Evolutionary conservation across 2,797 vertebrate genomes (phyloP).

Genomic region (Lophius americanus): DNA sequence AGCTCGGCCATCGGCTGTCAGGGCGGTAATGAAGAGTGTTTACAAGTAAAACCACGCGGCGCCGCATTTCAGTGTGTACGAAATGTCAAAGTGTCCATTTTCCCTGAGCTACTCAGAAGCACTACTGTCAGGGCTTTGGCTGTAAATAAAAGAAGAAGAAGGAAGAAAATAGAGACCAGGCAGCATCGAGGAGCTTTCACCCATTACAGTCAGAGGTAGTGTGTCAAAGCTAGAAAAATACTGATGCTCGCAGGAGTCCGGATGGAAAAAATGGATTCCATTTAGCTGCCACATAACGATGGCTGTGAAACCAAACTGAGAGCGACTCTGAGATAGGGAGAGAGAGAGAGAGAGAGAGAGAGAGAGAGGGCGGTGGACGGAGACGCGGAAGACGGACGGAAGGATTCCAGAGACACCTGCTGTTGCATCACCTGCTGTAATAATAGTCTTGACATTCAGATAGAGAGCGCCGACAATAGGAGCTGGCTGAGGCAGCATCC

Average conservation of each 20-base stretch:
- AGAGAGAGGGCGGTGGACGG: constrained; percentile 14
- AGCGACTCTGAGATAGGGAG: constrained; percentile 20
- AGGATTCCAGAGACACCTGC: constrained; percentile 52
- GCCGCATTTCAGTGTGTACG: constrained; percentile 58
- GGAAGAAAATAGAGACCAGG: constrained; percentile 30
- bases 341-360: constrained; percentile 19
- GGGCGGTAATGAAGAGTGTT: constrained; percentile 64
- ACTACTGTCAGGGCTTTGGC: constrained; percentile 54
- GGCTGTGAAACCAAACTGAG: constrained; percentile 68
- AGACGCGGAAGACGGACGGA: constrained; percentile 18
- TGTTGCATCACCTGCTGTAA: constrained; percentile 73
- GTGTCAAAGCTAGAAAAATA: constrained; percentile 65
- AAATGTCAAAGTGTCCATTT: constrained; percentile 75
- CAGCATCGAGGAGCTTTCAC: constrained; percentile 51
- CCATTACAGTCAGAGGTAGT: constrained; percentile 61
- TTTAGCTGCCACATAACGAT: constrained; percentile 69
- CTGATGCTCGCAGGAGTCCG: constrained; percentile 35
- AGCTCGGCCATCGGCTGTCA: constrained; percentile 64
- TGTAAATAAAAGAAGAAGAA: constrained; percentile 55
- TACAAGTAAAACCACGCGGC: constrained; percentile 65
- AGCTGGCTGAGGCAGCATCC: constrained; percentile 71
- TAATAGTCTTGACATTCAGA: constrained; percentile 77
- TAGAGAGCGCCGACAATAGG: constrained; percentile 68
- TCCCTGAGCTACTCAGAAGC: constrained; percentile 45
- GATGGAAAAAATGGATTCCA: constrained; percentile 59